Conservation (phyloP, 2,113 vertebrate species). For the Elephas maximus region DNA sequence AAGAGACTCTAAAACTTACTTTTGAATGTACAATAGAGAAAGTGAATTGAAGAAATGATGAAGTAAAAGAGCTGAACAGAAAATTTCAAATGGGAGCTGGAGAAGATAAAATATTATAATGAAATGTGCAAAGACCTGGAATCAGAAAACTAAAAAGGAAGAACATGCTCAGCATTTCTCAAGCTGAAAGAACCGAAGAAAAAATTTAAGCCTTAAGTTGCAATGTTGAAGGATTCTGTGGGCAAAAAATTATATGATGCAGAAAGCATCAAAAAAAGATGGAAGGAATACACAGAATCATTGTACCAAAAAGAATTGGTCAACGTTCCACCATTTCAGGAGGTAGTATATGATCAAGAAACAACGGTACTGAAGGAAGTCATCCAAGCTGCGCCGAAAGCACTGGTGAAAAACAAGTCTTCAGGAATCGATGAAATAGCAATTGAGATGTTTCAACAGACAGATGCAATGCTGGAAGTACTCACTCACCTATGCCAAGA, state of each 20-base stretch:
- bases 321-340: background rate
- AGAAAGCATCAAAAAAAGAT: background rate
- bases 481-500: background rate
- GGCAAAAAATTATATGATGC: background rate
- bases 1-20: background rate
- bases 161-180: background rate
- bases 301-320: background rate
- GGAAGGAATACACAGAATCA: background rate
- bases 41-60: background rate
- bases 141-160: background rate
- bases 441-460: background rate
- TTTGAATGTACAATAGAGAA: background rate
- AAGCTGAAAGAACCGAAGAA: background rate
- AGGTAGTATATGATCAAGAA: background rate
- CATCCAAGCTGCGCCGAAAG: background rate
- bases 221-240: background rate
- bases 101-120: background rate
- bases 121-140: background rate
- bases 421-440: background rate
- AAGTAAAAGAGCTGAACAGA: background rate
- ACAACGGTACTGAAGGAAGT: background rate
- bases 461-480: background rate
- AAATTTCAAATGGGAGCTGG: background rate
- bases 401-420: background rate
- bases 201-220: background rate